These are phyloP conservation scores for Holothuria scabra DNA, from an alignment of 53 echinoderm and acorn worm genomes.

Conservation along the genomic window DNA sequence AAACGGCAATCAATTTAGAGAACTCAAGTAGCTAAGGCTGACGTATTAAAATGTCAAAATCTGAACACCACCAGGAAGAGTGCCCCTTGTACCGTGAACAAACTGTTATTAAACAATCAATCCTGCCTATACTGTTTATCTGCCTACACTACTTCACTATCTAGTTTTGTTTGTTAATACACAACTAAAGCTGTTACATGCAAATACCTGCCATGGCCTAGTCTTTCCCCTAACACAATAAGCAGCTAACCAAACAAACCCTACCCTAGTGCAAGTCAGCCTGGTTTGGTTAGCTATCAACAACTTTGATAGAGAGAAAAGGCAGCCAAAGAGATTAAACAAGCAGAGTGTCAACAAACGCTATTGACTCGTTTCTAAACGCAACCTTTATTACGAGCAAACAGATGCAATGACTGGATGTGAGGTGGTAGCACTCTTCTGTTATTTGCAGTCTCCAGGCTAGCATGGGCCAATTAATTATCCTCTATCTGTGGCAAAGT, in stretches of 20 bases:
- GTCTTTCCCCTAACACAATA: conserved; percentile 36
- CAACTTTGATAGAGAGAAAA: no score
- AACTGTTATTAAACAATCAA: conserved; percentile 51
- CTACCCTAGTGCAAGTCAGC: no score
- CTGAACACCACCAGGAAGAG: conserved; percentile 24
- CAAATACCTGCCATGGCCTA: conserved; percentile 2
- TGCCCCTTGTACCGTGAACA: conserved; percentile 49
- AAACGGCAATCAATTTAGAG: no score
- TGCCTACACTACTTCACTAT: conserved; percentile 20
- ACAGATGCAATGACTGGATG: not conserved
- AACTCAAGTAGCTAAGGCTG: not conserved
- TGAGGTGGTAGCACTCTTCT: conserved; percentile 8
- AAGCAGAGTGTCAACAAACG: conserved; percentile 27
- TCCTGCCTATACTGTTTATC: conserved; percentile 25
- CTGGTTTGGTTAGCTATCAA: no score
- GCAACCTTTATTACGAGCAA: conserved; percentile 16
- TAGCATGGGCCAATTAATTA: conserved; percentile 36
- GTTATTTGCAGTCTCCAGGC: conserved; percentile 1
- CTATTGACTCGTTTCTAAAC: conserved; percentile 24
- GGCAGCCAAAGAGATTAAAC: conserved; percentile 21
- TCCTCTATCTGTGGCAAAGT: not conserved
- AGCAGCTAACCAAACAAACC: conserved; percentile 44
- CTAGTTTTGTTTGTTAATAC: conserved; percentile 47
- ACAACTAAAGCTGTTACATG: conserved; percentile 48
- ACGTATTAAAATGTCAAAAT: conserved; percentile 30